Evolutionary conservation across 2,113 vertebrate species (phyloP).

Genomic region (Aythya baeri): DNA sequence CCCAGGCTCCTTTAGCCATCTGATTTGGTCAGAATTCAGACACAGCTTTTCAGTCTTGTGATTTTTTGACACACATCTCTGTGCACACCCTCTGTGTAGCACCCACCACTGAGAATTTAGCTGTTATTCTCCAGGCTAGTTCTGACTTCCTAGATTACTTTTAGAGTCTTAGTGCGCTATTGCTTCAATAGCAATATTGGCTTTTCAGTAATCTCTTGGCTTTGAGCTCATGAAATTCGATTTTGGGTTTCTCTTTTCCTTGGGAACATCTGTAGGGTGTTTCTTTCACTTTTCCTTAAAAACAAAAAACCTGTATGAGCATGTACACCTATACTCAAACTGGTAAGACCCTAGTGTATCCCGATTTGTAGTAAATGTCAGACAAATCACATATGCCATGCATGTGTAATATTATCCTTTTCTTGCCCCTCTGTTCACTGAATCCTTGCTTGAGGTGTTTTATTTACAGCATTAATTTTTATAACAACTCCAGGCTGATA

Average conservation of each 20-base stretch:
- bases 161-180: not conserved
- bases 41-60: not conserved
- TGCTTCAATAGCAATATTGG: not conserved
- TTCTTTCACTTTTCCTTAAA: not conserved
- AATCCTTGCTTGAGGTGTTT: not conserved
- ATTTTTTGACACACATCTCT: not conserved
- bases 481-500: accelerated
- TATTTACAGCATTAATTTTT: not conserved
- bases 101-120: not conserved
- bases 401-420: not conserved
- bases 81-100: not conserved
- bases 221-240: not conserved
- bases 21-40: not conserved
- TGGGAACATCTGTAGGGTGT: not conserved
- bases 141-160: not conserved
- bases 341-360: not conserved
- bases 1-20: not conserved
- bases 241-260: not conserved
- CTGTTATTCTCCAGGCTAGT: not conserved
- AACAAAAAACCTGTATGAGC: not conserved
- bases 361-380: not conserved
- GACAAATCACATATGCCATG: not conserved
- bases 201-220: not conserved
- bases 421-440: not conserved
- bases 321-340: not conserved